A percentile compares a stretch with the other conserved stretches of the same genome.
Conservation (phyloP, 2,888 invertebrate genomes). For the Euzetes globulus region DNA sequence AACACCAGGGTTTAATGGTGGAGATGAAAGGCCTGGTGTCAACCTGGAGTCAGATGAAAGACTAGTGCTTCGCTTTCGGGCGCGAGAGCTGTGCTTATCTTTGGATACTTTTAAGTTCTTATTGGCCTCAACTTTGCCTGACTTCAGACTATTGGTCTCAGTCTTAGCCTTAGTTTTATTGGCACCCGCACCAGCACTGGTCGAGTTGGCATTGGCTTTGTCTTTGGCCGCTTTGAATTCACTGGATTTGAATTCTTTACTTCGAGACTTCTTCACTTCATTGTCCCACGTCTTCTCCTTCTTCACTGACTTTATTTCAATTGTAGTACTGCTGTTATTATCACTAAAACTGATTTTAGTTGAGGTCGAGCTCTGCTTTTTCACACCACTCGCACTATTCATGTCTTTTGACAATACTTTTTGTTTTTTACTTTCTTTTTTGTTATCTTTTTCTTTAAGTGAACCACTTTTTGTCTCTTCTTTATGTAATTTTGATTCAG, state of each 20-base stretch:
- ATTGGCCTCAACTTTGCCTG: slow-evolving; percentile 12
- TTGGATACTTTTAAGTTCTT: slow-evolving; percentile 3
- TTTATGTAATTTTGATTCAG: background rate
- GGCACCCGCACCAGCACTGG: background rate
- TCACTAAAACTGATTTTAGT: slow-evolving; percentile 35
- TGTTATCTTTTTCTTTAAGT: slow-evolving; percentile 47
- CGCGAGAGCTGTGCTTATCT: slow-evolving; percentile 16
- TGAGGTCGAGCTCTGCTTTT: slow-evolving; percentile 46
- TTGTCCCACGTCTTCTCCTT: slow-evolving; percentile 37
- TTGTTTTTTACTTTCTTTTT: slow-evolving; percentile 48
- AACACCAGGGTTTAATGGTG: slow-evolving; percentile 35
- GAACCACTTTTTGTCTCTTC: background rate
- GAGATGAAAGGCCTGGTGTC: slow-evolving; percentile 39
- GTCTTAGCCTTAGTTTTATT: background rate
- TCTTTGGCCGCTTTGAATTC: background rate
- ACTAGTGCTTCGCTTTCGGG: slow-evolving; percentile 33
- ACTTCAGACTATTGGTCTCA: background rate
- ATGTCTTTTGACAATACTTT: slow-evolving; percentile 51
- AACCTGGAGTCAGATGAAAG: too few relatives aligned
- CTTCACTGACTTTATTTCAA: slow-evolving; percentile 36
- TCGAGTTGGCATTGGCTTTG: background rate
- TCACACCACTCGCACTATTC: slow-evolving; percentile 52
- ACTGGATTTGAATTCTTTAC: slow-evolving; percentile 27
- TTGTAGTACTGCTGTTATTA: slow-evolving; percentile 31
- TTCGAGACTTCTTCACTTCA: slow-evolving; percentile 32